Conservation (phyloP, 2,113 vertebrate genomes). For the Chionodraco myersi region DNA sequence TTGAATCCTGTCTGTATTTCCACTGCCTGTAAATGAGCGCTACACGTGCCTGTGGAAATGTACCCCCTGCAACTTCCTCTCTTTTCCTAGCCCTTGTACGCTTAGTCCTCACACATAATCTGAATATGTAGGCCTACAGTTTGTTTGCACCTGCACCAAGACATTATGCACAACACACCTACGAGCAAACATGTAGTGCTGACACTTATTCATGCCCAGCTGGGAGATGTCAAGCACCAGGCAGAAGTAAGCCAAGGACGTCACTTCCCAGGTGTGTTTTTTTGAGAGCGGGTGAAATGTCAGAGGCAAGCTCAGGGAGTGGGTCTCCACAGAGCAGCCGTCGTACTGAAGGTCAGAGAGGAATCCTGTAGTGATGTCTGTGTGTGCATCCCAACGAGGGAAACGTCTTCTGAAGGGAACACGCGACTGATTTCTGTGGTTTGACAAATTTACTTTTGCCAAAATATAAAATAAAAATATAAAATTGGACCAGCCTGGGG, state of each 20-base stretch:
- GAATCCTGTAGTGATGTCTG: constrained; percentile 46
- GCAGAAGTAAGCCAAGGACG: constrained; percentile 61
- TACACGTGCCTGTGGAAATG: constrained; percentile 76
- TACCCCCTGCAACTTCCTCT: constrained; percentile 68
- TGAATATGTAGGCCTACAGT: constrained; percentile 46
- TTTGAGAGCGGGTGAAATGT: constrained; percentile 54
- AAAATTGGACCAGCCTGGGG: constrained; percentile 71
- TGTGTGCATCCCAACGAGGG: constrained; percentile 36
- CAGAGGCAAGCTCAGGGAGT: constrained; percentile 74
- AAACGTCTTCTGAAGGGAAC: constrained; percentile 36
- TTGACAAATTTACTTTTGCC: constrained; percentile 80
- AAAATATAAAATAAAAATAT: constrained; percentile 66
- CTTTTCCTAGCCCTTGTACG: constrained; percentile 53
- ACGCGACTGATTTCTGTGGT: constrained; percentile 75
- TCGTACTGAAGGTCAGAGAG: constrained; percentile 49
- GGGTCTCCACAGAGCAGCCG: constrained; percentile 76
- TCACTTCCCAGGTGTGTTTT: constrained; percentile 41
- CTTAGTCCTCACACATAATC: constrained; percentile 40
- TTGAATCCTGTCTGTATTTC: constrained; percentile 63
- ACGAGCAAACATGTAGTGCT: constrained; percentile 53
- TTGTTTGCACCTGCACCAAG: constrained; percentile 56
- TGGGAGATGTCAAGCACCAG: constrained; percentile 65
- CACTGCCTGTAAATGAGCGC: constrained; percentile 73
- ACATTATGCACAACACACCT: constrained; percentile 53
- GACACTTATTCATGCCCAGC: constrained; percentile 58